Base-by-base conservation (phyloP, 2,113 vertebrate genomes). In the Oenanthe oenanthe region DNA sequence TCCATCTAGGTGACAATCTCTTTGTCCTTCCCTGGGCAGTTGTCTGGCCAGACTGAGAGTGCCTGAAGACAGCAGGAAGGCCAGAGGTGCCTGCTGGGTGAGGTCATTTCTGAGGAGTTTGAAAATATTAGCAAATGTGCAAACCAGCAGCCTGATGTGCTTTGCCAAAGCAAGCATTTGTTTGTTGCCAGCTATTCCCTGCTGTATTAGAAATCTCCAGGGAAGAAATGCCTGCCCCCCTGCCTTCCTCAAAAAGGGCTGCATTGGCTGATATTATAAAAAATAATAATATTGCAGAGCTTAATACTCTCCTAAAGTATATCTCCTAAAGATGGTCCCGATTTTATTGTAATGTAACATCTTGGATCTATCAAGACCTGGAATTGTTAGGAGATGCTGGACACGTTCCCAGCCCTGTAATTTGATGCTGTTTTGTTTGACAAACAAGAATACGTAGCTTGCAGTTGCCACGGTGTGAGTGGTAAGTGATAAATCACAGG, bases 361-460 rank as follows among this genome's bases (percentile, higher is more conserved):
- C 88, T 93, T 93, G 80, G 66, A 58, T 92, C 76, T 77, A 0
- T 93, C 93, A 81, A 88, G 71, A 56, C n/a, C 63, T 72, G 81
- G 75, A 43, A 61, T 56, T 53, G 78, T 93, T 88, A 36, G 0
- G 74, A 70, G 91, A 56, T 65, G 71, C 92, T 92, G 94, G 94
- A 68, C n/a, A 6, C 32, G 2, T 70, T 96, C 86, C 94, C 89
- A 89, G 3, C 43, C 22, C 0, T 60, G 93, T 68, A 83, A 92
- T 74, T 85, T 80, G 68, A 67, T 65, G 92, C 86, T 87, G 91
- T 51, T 77, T 61, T 89, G 79, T 90, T 90, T 82, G 93, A 91
- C 93, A 87, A 82, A 93, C 78, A 82, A n/a, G 28, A 85, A 32
- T 25, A 10, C 0, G 19, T n/a, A 58, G 85, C 66, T 61, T 3